Base-by-base conservation (phyloP, 2,113 vertebrate genomes). In the Corynorhinus townsendii region DNA sequence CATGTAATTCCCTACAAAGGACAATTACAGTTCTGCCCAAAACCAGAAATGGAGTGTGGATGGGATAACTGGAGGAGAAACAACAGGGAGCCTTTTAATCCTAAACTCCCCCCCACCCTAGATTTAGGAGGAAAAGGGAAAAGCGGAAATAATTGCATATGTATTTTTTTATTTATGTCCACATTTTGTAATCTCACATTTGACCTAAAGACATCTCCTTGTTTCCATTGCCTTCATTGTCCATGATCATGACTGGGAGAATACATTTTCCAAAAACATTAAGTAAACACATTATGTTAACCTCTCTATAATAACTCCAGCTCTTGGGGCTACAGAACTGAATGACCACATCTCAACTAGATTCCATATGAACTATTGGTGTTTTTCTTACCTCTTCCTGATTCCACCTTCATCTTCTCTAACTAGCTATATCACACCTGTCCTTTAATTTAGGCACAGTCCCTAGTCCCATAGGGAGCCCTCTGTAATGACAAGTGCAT, bases 41-140 rank as follows among this genome's bases (percentile, higher is more conserved):
- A 97, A 91, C 96, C 97, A 97, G 97, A 97, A 97, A 95, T 96
- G 97, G 97, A 97, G 80, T 97, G 11, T 96, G 97, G 97, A 97
- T 97, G 94, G 96, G 95, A 76, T 85, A 82, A 91, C 94, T 56
- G 20, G 80, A 96, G 85, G 40, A 85, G 62, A 92, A 83, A 64
- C 56, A 26, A 72, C 71, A 59, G 76, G 89, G 56, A 91, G 75
- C n/a, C 73, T 94, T 96, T 93, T 64, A 47, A 71, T 91, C 80
- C 66, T 38, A 92, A 93, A 93, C 28, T 19, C 17, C 33, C 75
- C 33, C 16, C 1, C 16, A 8, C 64, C 1, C 82, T 89, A 76
- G 72, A 80, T 69, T 95, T 66, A 54, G 71, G 45, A 95, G 76
- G 69, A 64, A 77, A 73, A 59, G 66, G 40, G 56, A 43, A 71